Conservation (phyloP, 2,797 vertebrate genomes). For the Pterois miles region DNA sequence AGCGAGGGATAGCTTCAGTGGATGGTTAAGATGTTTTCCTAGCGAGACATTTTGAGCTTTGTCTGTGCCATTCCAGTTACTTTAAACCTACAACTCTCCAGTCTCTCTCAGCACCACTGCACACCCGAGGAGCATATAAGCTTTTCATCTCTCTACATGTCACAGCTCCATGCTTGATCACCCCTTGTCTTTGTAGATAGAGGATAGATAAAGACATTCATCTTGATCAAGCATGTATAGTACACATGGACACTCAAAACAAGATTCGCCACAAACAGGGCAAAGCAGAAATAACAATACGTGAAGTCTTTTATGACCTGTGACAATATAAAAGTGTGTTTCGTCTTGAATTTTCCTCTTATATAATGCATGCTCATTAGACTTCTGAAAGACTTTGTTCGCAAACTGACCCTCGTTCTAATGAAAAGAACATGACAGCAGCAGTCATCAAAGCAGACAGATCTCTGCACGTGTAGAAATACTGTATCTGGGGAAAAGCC, state of each 20-base stretch:
- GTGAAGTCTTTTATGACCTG: neutral
- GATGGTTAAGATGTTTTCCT: constrained; percentile 33
- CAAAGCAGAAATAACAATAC: neutral
- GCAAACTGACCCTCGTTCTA: constrained; percentile 9
- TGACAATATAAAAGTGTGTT: neutral
- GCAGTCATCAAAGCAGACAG: constrained; percentile 37
- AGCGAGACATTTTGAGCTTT: constrained; percentile 16
- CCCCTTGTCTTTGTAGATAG: constrained; percentile 51
- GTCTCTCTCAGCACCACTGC: constrained; percentile 11
- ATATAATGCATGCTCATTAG: constrained; percentile 14
- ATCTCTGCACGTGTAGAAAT: constrained; percentile 40
- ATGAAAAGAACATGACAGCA: constrained; percentile 37
- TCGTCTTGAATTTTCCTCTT: constrained; percentile 4
- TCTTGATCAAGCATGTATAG: constrained; percentile 51
- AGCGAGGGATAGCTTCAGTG: neutral
- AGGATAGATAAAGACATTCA: constrained; percentile 51
- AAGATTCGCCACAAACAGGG: neutral
- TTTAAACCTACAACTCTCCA: constrained; percentile 24
- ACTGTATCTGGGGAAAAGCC: constrained; percentile 49
- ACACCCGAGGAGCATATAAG: constrained; percentile 11
- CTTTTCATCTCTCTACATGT: constrained; percentile 49
- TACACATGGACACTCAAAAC: neutral
- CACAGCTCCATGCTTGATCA: constrained; percentile 46
- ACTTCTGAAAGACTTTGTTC: constrained; percentile 34
- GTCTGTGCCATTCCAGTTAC: constrained; percentile 12